phyloP scores from a whole-genome alignment of 23 tunicate genomes.

The Phallusia fumigata region DNA sequence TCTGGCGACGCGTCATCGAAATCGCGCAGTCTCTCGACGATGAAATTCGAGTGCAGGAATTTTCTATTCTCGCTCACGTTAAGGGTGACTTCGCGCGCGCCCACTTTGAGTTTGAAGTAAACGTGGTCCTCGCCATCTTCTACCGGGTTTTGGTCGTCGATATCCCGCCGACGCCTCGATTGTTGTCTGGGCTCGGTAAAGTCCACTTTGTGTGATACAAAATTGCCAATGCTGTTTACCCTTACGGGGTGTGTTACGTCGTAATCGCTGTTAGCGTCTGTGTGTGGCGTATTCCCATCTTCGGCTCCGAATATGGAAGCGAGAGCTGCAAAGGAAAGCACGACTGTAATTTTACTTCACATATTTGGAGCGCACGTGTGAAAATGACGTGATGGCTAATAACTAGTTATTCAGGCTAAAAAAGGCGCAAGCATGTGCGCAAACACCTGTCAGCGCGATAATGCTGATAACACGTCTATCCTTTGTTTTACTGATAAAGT shows the following conservation, averaged over 20 bases:
- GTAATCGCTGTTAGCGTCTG: conserved; percentile 7
- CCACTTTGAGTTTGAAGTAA: conserved; percentile 16
- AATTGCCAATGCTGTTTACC: conserved; percentile 38
- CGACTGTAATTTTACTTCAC: too few species aligned
- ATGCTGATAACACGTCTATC: too few species aligned
- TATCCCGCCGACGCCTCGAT: conserved; percentile 31
- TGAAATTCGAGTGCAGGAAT: conserved; percentile 53
- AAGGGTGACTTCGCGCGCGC: conserved; percentile 22
- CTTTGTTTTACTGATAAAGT: too few species aligned
- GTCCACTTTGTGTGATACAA: conserved; percentile 52
- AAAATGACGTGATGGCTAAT: too few species aligned
- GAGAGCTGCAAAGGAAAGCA: too few species aligned
- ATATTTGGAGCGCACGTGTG: too few species aligned
- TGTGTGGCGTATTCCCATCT: not conserved
- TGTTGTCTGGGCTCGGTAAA: not conserved
- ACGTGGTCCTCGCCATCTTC: not conserved
- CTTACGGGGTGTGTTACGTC: conserved; percentile 42
- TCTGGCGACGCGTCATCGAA: not conserved
- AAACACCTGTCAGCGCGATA: too few species aligned
- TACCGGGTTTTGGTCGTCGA: not conserved
- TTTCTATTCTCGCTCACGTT: conserved; percentile 56
- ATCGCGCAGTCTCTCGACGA: conserved; percentile 43
- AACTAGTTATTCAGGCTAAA: too few species aligned
- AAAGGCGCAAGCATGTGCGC: too few species aligned
- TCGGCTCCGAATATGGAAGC: not conserved